phyloP scores from a whole-genome alignment of 2,888 invertebrate genomes.

The Xanthorhoe designata region DNA sequence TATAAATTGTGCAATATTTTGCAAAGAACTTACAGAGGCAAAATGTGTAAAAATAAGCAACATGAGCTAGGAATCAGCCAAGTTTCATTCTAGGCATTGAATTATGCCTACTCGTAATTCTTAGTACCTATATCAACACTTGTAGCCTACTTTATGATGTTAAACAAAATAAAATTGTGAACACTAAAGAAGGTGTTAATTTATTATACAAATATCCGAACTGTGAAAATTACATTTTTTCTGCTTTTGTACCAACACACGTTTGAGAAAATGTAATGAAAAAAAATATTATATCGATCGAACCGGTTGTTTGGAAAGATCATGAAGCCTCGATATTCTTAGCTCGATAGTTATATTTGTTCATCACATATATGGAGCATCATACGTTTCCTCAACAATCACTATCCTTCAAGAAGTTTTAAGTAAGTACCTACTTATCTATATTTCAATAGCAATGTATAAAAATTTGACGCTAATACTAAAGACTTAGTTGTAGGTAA shows the following conservation, averaged over 20 bases:
- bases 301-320: too few relatives aligned
- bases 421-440: background rate
- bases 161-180: background rate
- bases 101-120: conserved; percentile 27
- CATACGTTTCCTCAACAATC: background rate
- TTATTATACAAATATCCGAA: too few relatives aligned
- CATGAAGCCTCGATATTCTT: too few relatives aligned
- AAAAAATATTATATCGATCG: too few relatives aligned
- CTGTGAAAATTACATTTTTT: too few relatives aligned
- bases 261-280: too few relatives aligned
- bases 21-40: conserved; percentile 18
- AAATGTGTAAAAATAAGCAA: conserved; percentile 47
- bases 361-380: too few relatives aligned
- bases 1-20: conserved; percentile 11
- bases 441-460: background rate
- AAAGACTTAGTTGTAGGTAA: background rate
- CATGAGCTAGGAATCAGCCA: conserved; percentile 38
- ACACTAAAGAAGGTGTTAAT: too few relatives aligned
- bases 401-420: background rate
- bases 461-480: conserved; percentile 3
- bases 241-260: too few relatives aligned
- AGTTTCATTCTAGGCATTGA: conserved; percentile 35
- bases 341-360: too few relatives aligned
- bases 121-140: conserved; percentile 9
- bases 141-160: background rate